These are phyloP conservation scores for Drosophila watanabei DNA, from an alignment of 1,140 invertebrate species.

Conservation along the genomic window DNA sequence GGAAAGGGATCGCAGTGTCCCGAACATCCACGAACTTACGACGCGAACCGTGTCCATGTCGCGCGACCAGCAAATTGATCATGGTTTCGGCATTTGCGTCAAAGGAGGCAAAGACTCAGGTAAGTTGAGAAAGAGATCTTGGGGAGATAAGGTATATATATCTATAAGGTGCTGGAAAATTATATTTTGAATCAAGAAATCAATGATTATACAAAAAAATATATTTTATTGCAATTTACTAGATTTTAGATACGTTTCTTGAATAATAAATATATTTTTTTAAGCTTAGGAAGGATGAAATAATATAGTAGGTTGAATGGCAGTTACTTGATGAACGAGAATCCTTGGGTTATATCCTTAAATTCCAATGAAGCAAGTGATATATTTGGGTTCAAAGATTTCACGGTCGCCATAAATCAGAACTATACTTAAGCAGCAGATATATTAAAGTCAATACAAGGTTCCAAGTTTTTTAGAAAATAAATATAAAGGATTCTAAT, in stretches of 20 bases:
- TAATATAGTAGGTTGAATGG: too few relatives aligned
- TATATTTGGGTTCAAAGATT: too few relatives aligned
- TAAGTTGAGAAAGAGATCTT: constrained; percentile 72
- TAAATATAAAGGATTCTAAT: too few relatives aligned
- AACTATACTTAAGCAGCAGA: too few relatives aligned
- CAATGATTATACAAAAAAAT: not conserved
- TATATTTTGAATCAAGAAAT: not conserved
- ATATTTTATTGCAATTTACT: not conserved
- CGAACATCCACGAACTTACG: constrained; percentile 90
- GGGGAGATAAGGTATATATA: not conserved
- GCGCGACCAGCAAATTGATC: constrained; percentile 90
- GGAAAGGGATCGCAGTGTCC: constrained; percentile 86
- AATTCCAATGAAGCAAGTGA: too few relatives aligned
- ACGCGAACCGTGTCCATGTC: constrained; percentile 94
- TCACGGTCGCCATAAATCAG: too few relatives aligned
- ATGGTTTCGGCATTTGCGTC: constrained; percentile 95
- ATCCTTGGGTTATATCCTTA: too few relatives aligned
- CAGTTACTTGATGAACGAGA: too few relatives aligned
- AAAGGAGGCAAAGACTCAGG: constrained; percentile 95
- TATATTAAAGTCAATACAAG: too few relatives aligned
- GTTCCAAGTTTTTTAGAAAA: too few relatives aligned
- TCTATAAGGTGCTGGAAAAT: not conserved
- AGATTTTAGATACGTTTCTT: not conserved
- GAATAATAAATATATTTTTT: not conserved
- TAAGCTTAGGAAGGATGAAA: too few relatives aligned